Evolutionary conservation across 92 coral and sea anemone species (phyloP), one percentile per base, ranked within the genome.

Genomic region (Porites lobata): DNA sequence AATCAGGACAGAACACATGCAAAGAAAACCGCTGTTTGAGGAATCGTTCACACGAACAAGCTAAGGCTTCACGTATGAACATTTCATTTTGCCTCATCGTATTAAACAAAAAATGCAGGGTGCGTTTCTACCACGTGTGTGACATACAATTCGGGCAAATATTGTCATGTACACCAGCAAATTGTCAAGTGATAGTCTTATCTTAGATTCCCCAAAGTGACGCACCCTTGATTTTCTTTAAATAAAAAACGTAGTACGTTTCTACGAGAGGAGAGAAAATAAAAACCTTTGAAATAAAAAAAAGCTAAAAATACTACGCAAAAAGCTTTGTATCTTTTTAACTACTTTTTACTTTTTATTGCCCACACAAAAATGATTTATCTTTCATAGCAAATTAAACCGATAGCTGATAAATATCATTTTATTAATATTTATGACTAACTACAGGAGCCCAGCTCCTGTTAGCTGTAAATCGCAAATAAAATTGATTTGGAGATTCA

Each of bases 401-500:
- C 13, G 7, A 70, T 54, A 56, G 65, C 69, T 57, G 54, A 82
- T 26, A 69, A 26, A 57, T 56, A 69, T 54, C 56, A 29, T n/a
- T n/a, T 26, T 12, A 52, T 18, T 54, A 5, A 68, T 72, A 38
- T 38, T 38, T 38, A 38, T 38, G 0, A 38, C 43, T 38, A 38
- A 38, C 43, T 38, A 38, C 43, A 38, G 43, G 43, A 38, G 43
- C 43, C 43, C 43, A 38, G 6, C 43, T 38, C 43, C 47, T 38
- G 9, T 38, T 15, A 47, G 8, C 2, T 73, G 21, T 53, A 24
- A 20, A 82, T 7, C 32, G 69, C 26, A 57, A 56, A 53, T 29
- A 69, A 75, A 70, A 70, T 53, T 56, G 58, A 70, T 58, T 57
- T 82, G 32, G 13, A 38, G 19, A 53, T 54, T 52, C 65, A 22